These are phyloP conservation scores for Myotis vivesi DNA, from an alignment of 2,797 vertebrate genomes.

Conservation along the genomic window DNA sequence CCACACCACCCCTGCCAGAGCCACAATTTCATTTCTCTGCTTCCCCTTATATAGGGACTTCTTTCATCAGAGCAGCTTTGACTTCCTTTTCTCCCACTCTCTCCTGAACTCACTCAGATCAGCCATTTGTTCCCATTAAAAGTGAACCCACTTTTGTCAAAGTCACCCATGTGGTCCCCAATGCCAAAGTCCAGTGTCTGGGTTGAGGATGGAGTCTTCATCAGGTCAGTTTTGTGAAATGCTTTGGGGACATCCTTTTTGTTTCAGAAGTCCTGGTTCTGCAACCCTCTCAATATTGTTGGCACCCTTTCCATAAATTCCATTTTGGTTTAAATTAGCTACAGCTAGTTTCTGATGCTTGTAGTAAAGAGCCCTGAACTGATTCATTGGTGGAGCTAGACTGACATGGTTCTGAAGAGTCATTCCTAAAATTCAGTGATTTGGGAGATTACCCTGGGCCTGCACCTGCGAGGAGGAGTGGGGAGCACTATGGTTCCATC, in stretches of 20 bases:
- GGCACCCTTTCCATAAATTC: neutral
- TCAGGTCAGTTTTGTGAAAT: neutral
- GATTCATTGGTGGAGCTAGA: no score
- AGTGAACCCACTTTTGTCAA: neutral
- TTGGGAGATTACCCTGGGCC: neutral
- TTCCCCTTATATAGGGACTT: neutral
- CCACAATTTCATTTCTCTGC: neutral
- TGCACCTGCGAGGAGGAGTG: neutral
- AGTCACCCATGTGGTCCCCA: neutral
- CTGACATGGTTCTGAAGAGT: neutral
- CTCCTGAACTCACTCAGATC: neutral
- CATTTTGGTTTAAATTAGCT: neutral
- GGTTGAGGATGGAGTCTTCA: neutral
- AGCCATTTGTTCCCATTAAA: neutral
- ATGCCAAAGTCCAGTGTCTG: neutral
- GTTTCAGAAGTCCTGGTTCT: neutral
- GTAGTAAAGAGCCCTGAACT: neutral
- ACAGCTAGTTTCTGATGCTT: neutral
- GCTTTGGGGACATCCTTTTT: neutral
- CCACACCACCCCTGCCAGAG: neutral
- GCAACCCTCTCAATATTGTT: neutral
- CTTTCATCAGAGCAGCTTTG: neutral
- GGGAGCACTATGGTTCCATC: neutral
- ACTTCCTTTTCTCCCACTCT: neutral
- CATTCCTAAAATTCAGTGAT: neutral